Conservation (phyloP, 2,888 invertebrate species). For the Tigriopus californicus region DNA sequence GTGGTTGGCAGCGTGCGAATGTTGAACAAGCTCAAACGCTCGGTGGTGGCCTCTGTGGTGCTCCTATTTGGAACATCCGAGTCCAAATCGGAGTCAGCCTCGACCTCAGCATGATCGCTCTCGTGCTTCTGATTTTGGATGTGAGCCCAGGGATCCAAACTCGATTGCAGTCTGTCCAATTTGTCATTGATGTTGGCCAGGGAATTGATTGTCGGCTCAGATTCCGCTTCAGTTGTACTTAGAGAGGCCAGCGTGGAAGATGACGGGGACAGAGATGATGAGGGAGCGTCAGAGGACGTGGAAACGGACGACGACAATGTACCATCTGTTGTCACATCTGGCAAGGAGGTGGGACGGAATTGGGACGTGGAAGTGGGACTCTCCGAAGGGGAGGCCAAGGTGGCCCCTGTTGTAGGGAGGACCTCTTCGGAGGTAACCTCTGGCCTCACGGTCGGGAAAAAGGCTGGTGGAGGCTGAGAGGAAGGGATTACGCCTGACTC, state of each 20-base stretch:
- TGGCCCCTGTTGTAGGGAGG: neutral
- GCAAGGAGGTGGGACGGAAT: neutral
- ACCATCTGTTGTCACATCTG: neutral
- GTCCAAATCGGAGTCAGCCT: neutral
- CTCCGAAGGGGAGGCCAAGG: neutral
- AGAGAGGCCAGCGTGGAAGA: neutral
- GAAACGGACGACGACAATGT: neutral
- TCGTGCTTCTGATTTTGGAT: neutral
- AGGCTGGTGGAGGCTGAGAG: neutral
- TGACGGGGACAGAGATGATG: neutral
- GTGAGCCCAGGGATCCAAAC: slow-evolving; percentile 10
- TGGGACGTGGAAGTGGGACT: neutral
- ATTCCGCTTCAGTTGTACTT: neutral
- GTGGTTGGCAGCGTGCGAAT: slow-evolving; percentile 7
- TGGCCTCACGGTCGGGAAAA: neutral
- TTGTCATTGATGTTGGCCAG: slow-evolving; percentile 2
- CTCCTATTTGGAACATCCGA: neutral
- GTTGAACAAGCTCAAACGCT: slow-evolving; percentile 5
- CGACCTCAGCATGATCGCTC: neutral
- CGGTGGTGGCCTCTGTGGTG: neutral
- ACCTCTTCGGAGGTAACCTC: neutral
- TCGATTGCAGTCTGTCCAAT: slow-evolving; percentile 7
- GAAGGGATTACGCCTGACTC: neutral
- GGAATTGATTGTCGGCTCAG: neutral
- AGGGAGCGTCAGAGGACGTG: neutral